Evolutionary conservation across 1,140 invertebrate genomes (phyloP), one percentile per base, ranked within the genome.

Genomic region (Megathymus violae): DNA sequence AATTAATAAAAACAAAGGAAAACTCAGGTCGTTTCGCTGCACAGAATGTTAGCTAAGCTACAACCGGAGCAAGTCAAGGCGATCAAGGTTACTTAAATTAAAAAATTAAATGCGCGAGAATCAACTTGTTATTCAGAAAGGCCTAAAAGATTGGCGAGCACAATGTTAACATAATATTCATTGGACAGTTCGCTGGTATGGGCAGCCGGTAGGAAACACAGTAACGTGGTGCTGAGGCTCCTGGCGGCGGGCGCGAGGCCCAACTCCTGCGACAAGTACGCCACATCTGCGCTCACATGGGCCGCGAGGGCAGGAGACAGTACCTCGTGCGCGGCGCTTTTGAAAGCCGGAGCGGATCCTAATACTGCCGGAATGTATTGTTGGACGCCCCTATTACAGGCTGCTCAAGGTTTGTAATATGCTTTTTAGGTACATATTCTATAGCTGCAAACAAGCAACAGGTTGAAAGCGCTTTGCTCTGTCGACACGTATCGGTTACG

Each of bases 201-300:
- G 97, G 97, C 98, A 6, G 94, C 98, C 1, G 99, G 98, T 0
- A 92, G 98, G 71, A 97, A 98, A 6, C 95, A 97, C 91, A 93
- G 94, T 11, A 94, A 96, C 65, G 97, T 99, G 68, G 97, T 97
- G 1, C 93, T 94, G 76, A 92, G 95, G 59, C 92, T 99, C 16
- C 92, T 99, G 44, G 92, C 93, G 64, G 94, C 96, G 67, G 97
- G 97, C 16, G 97, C 97, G 60, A 98, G 98, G 88, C 94, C 98
- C 13, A 98, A 99, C 91, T 94, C 96, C 17, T 95, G 96, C 36
- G 97, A 98, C 88, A 99, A 98, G 93, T 99, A 99, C 92, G 98
- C 98, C 10, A 99, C 98, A 0, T 98, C 98, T 0, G 97, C 98
- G 1, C 88, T 99, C 3, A 95, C 99, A 31, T 99, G 98, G 99